Evolutionary conservation across 2,797 vertebrate genomes (phyloP).

Genomic region (Astyanax mexicanus): DNA sequence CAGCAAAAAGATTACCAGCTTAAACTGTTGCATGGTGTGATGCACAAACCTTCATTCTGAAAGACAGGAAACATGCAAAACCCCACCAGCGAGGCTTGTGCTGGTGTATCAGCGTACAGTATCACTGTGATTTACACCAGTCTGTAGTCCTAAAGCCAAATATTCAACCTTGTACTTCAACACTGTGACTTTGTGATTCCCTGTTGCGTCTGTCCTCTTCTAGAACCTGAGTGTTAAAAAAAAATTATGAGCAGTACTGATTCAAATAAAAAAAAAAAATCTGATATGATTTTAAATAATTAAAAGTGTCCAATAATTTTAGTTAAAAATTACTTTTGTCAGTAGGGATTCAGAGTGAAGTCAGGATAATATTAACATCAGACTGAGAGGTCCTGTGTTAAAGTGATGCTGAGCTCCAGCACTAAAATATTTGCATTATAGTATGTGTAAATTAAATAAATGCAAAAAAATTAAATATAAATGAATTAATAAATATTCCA

Average conservation of each 20-base stretch:
- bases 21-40: conserved; percentile 84
- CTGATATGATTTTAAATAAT: not conserved
- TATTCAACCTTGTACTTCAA: not conserved
- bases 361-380: too few species aligned
- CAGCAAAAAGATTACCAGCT: conserved; percentile 79
- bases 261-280: too few species aligned
- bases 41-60: not conserved
- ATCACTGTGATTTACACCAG: not conserved
- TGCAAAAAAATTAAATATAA: too few species aligned
- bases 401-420: too few species aligned
- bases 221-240: not conserved
- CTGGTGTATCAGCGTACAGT: conserved; percentile 20
- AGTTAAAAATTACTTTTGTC: not conserved
- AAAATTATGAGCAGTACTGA: not conserved
- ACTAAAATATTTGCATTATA: too few species aligned
- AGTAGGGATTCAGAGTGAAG: too few species aligned
- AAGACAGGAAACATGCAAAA: not conserved
- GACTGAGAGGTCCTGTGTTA: too few species aligned
- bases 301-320: not conserved
- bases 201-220: not conserved
- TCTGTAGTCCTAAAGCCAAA: not conserved
- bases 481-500: too few species aligned
- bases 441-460: too few species aligned
- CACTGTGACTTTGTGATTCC: not conserved
- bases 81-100: not conserved